Conservation (phyloP, 30 jellyfish, hydroid and myxozoan species). For the Turritopsis dohrnii region DNA sequence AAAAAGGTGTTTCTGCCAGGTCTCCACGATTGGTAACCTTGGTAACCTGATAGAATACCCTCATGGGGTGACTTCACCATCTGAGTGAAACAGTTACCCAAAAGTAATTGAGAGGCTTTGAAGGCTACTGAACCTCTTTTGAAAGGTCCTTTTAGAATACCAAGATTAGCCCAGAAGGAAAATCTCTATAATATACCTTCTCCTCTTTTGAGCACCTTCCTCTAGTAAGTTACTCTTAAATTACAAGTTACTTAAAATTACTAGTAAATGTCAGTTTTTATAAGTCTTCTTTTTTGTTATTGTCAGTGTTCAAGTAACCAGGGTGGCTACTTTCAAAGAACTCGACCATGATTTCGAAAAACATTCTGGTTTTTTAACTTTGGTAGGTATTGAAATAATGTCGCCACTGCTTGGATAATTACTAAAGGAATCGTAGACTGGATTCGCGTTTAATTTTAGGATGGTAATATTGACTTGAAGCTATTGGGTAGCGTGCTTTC, state of each 20-base stretch:
- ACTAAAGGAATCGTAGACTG: not conserved
- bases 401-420: not conserved
- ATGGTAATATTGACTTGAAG: conserved; percentile 78
- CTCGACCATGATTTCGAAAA: conserved; percentile 95
- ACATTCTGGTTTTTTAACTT: conserved; percentile 93
- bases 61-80: too few relatives aligned
- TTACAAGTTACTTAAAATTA: not conserved
- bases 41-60: too few relatives aligned
- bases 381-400: conserved; percentile 86
- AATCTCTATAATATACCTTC: not conserved
- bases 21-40: too few relatives aligned
- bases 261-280: too few relatives aligned
- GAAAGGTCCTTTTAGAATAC: too few relatives aligned
- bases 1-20: conserved; percentile 25
- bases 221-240: not conserved
- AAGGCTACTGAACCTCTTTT: too few relatives aligned
- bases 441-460: conserved; percentile 36
- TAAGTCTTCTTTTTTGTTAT: not conserved
- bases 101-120: too few relatives aligned
- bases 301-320: conserved; percentile 92
- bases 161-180: too few relatives aligned
- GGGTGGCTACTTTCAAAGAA: conserved; percentile 98
- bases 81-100: too few relatives aligned
- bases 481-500: conserved; percentile 72
- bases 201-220: conserved; percentile 2